A percentile compares a stretch with the other conserved stretches of the same genome.
These are phyloP conservation scores for Nomada flava DNA, from an alignment of 2,888 invertebrate species.

Conservation along the genomic window DNA sequence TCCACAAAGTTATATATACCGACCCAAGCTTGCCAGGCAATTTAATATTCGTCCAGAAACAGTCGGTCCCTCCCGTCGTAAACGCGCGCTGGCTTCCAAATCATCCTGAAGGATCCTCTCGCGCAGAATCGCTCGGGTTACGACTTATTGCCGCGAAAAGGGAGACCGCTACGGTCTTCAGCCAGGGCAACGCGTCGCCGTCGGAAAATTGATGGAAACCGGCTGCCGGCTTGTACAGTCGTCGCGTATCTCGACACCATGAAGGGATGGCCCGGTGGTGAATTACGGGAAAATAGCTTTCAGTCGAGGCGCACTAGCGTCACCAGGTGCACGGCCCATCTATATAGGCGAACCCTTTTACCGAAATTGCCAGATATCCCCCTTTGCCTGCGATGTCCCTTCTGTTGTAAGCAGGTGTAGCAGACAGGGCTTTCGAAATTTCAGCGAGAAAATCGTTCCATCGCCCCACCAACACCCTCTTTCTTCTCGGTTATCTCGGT, in stretches of 20 bases:
- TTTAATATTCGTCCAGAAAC: conserved; percentile 35
- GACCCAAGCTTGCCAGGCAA: conserved; percentile 7
- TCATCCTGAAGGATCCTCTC: neutral
- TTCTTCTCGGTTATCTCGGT: too few relatives aligned
- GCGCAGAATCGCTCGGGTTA: conserved; percentile 42
- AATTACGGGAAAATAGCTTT: conserved; percentile 81
- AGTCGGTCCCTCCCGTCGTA: conserved; percentile 20
- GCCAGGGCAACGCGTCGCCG: conserved; percentile 34
- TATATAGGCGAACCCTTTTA: conserved; percentile 82
- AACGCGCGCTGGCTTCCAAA: conserved; percentile 19
- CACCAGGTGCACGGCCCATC: conserved; percentile 78
- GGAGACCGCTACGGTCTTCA: conserved; percentile 1
- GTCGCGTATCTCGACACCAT: conserved; percentile 53
- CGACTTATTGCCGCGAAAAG: conserved; percentile 52
- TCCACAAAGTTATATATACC: neutral
- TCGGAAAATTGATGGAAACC: conserved; percentile 69
- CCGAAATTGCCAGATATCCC: conserved; percentile 80
- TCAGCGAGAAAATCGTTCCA: conserved; percentile 64
- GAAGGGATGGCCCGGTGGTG: conserved; percentile 66
- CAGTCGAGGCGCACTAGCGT: conserved; percentile 75
- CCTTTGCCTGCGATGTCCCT: conserved; percentile 41
- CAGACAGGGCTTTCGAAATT: conserved; percentile 64
- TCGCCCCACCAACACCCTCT: neutral
- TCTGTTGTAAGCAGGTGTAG: conserved; percentile 63
- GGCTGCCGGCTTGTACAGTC: conserved; percentile 46